Evolutionary conservation across 2,797 vertebrate genomes (phyloP), one percentile per base, ranked within the genome.

Genomic region (Pseudotriccus pelzelni): DNA sequence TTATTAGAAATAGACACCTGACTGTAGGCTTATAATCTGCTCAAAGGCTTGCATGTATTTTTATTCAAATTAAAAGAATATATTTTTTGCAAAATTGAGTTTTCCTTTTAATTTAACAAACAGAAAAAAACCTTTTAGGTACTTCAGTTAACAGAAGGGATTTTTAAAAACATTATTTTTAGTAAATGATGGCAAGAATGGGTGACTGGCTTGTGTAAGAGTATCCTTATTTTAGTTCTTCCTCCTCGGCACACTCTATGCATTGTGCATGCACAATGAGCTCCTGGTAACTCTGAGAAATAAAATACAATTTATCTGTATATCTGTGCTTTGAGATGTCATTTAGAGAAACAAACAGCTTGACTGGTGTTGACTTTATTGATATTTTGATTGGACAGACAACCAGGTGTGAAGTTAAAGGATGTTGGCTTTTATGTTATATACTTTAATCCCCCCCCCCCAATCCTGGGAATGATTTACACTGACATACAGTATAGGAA

Each of bases 1-100:
- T 88, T 83, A 58, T 84, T 90, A 97, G 95, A 95, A 97, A 97
- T 91, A 96, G 91, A 90, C 86, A 89, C 67, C n/a, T 94, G 68
- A 41, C 25, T 91, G 23, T 87, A 94, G 39, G 59, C 78, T 94
- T 93, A 50, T 94, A 82, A 89, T 94, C 86, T 97, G 10, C 50
- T 91, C 66, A 92, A 81, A 96, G 80, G 17, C 23, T 43, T 93
- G 63, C 7, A 7, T 93, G 25, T 84, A 23, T 95, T 92, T 93
- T 50, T 49, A 90, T 66, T 81, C n/a, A 87, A 77, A 55, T 76
- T 43, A 41, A 89, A 89, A 63, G 3, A 81, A 41, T 66, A 0
- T 30, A 2, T 34, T n/a, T 55, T 64, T 74, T 82, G 2, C 39
- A 72, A 12, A 58, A 18, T 8, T 47, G 24, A 25, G 4, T 84